Percentiles rank a stretch among this genome's conserved stretches.
These are phyloP conservation scores for Malurus melanocephalus DNA, from an alignment of 2,113 vertebrate species.

Conservation along the genomic window DNA sequence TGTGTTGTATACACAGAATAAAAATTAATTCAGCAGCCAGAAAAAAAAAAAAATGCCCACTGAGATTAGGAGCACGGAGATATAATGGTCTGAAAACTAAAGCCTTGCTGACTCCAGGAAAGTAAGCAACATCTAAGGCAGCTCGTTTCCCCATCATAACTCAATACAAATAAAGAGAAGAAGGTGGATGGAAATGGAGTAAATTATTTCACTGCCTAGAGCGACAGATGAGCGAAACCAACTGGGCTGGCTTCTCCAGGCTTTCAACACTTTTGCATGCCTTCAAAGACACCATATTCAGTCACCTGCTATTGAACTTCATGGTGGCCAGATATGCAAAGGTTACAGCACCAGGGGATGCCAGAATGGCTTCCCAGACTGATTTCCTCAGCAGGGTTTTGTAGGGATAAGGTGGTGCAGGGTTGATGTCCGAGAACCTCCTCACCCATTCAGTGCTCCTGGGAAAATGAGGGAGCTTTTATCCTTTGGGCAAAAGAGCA, in stretches of 20 bases:
- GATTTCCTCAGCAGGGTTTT: not conserved
- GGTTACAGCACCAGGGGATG: not conserved
- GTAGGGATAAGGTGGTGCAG: not conserved
- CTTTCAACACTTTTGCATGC: not conserved
- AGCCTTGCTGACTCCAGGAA: not conserved
- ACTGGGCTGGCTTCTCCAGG: not conserved
- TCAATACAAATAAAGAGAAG: conserved; percentile 1
- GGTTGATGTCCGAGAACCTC: not conserved
- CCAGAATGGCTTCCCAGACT: not conserved
- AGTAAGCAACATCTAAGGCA: not conserved
- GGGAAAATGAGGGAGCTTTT: not conserved
- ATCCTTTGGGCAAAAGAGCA: not conserved
- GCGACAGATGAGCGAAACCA: not conserved
- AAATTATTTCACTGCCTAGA: conserved; percentile 16
- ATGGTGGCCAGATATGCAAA: not conserved
- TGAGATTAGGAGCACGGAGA: not conserved
- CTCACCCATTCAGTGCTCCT: not conserved
- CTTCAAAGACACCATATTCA: not conserved
- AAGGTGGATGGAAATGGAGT: conserved; percentile 35
- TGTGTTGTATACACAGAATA: conserved; percentile 30
- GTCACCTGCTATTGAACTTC: not conserved
- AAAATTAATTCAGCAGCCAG: conserved; percentile 22
- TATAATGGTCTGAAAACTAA: not conserved
- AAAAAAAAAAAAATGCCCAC: not conserved
- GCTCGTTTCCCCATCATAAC: not conserved